Conservation (phyloP, 2,888 invertebrate genomes). For the Mesochorus sp. region DNA sequence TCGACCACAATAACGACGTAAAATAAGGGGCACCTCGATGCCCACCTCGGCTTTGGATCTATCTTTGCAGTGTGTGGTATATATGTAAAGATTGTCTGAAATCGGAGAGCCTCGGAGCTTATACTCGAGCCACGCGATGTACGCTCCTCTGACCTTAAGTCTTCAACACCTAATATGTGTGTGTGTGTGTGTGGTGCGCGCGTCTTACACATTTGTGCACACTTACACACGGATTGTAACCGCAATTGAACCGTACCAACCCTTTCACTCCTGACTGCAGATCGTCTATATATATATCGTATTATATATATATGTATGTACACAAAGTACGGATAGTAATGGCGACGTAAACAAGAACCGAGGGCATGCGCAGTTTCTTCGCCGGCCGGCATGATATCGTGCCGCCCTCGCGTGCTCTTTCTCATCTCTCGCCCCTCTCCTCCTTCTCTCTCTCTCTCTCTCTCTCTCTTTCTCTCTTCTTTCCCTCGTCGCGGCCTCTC, state of each 20-base stretch:
- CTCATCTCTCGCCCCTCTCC: too few relatives aligned
- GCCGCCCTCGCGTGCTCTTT: conserved; percentile 23
- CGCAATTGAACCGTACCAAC: conserved; percentile 50
- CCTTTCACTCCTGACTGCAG: conserved; percentile 54
- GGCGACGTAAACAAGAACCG: conserved; percentile 78
- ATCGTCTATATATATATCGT: conserved; percentile 1
- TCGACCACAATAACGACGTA: conserved; percentile 62
- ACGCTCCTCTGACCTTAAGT: not conserved
- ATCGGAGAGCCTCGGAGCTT: conserved; percentile 14
- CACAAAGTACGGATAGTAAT: conserved; percentile 61
- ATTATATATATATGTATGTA: not conserved
- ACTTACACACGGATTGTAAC: not conserved
- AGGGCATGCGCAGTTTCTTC: conserved; percentile 74
- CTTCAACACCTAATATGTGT: not conserved
- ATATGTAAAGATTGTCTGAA: conserved; percentile 2
- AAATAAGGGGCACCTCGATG: conserved; percentile 38
- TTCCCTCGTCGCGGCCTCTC: not conserved
- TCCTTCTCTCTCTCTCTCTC: conserved; percentile 41
- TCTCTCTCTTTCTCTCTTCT: conserved; percentile 37
- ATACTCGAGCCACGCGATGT: conserved; percentile 2
- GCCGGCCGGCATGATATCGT: conserved; percentile 56
- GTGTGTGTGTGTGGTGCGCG: too few relatives aligned
- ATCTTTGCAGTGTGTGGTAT: conserved; percentile 3
- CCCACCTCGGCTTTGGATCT: conserved; percentile 32
- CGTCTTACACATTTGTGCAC: too few relatives aligned